Base-by-base conservation (phyloP, 2,113 vertebrate genomes). In the Corythornis madagascariensis region DNA sequence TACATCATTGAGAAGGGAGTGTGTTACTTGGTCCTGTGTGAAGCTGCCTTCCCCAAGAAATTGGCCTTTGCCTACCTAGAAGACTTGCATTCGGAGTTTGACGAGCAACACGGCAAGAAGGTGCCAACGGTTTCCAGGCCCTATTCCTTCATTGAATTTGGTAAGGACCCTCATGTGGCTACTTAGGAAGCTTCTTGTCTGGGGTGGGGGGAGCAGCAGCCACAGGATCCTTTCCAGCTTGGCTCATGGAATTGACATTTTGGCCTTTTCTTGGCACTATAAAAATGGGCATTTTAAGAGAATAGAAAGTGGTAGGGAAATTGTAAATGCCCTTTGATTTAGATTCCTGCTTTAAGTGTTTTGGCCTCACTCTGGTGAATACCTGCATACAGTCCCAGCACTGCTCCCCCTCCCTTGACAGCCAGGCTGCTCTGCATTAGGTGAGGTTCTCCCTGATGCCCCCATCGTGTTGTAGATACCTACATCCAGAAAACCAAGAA, bases 401-500 rank as follows among this genome's bases (percentile, higher is more conserved):
- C 0, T 21, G 33, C 22, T 89, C 15, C 45, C 20, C 8, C 50
- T 90, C 26, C 35, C 70, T 63, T 10, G 4, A 61, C 57, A 82
- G 63, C 53, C 18, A 6, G 65, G 45, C 77, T 61, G 47, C 47
- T 81, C 55, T 78, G 43, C 52, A 25, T 29, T 48, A 3, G 50
- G 50, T 20, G 45, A 35, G 20, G 17, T 40, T 35, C 29, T 43
- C 11, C 72, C 66, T 89, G 71, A 91, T 11, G 22, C 21, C 64
- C 57, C 31, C 29, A 5, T 95, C 69, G 87, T 52, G 24, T 97
- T 77, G 47, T 94, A 99, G 99, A 99, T 92, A 99, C 99, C 22
- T 99, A 99, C 96, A 99, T 99, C 95, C 99, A 99, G 97, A 99
- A 99, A 98, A 99, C 99, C 87, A 99, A 99, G 97, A 99, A 99